A percentile compares a stretch with the other conserved stretches of the same genome.
These are phyloP conservation scores for Strix uralensis DNA, from an alignment of 2,113 vertebrate genomes.

Conservation along the genomic window DNA sequence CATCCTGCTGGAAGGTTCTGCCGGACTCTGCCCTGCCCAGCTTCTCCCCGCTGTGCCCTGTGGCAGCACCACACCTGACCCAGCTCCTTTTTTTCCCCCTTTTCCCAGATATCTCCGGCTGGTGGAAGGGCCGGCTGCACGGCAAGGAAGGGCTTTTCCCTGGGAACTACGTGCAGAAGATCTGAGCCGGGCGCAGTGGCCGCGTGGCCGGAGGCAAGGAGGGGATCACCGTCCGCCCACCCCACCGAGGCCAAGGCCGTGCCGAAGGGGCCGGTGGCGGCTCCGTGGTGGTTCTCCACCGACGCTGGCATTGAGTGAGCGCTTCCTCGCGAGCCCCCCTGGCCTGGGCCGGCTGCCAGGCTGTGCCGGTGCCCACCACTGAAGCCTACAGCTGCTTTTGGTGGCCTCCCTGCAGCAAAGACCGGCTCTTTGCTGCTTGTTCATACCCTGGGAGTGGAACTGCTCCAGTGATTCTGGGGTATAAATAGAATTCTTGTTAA, in stretches of 20 bases:
- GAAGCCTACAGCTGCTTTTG: fast-evolving
- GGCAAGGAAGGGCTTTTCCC: constrained; percentile 94
- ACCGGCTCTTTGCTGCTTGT: background rate
- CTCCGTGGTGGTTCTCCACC: fast-evolving
- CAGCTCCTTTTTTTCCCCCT: fast-evolving
- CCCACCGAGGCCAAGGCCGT: background rate
- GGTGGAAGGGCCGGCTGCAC: constrained; percentile 90
- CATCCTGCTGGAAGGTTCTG: constrained; percentile 86
- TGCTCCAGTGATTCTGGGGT: fast-evolving
- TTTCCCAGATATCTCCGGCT: constrained; percentile 85
- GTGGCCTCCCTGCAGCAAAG: background rate
- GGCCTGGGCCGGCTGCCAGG: background rate
- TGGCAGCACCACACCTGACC: fast-evolving
- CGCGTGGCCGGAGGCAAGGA: background rate
- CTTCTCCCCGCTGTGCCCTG: fast-evolving
- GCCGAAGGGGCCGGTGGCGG: background rate
- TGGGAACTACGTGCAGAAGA: constrained; percentile 95
- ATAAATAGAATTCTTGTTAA: background rate
- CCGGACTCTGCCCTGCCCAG: background rate
- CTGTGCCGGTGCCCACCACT: fast-evolving
- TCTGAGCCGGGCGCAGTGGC: constrained; percentile 66
- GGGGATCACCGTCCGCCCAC: background rate
- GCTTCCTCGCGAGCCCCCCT: fast-evolving
- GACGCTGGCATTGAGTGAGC: fast-evolving
- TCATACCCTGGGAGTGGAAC: background rate